These are phyloP conservation scores for human (Homo sapiens) DNA, from an alignment of 2,113 vertebrate genomes.

Conservation along the genomic window DNA sequence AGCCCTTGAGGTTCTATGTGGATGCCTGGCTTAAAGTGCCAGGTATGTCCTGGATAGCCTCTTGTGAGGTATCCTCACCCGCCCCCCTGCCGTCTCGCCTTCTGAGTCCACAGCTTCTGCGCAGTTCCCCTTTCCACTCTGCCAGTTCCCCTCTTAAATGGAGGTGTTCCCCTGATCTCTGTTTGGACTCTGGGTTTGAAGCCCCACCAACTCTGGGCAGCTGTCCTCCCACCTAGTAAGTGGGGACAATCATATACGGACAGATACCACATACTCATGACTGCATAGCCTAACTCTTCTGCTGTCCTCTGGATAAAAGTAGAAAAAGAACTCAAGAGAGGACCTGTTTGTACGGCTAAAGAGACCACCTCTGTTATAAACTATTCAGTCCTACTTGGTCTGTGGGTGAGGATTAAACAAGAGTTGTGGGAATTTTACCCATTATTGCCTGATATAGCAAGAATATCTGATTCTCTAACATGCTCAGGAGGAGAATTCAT, in stretches of 20 bases:
- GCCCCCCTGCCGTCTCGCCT: background rate
- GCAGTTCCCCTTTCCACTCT: background rate
- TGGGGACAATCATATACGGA: background rate
- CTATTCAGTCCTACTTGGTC: background rate
- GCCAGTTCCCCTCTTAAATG: background rate
- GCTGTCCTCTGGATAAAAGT: background rate
- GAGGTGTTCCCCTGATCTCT: background rate
- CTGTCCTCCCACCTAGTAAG: background rate
- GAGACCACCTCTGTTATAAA: background rate
- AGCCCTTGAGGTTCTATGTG: background rate
- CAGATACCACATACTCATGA: background rate
- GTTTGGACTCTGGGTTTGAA: background rate
- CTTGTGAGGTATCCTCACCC: background rate
- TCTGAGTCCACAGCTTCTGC: background rate
- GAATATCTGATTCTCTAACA: background rate
- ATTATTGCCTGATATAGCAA: background rate
- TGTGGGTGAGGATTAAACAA: background rate
- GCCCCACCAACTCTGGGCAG: background rate
- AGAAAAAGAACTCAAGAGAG: background rate
- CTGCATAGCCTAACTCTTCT: background rate
- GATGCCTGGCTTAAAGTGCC: background rate
- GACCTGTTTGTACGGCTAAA: background rate
- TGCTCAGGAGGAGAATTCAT: background rate
- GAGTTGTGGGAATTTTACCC: background rate
- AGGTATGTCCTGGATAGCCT: background rate